Conservation (phyloP, 1,140 invertebrate species). For the Varroa destructor region DNA sequence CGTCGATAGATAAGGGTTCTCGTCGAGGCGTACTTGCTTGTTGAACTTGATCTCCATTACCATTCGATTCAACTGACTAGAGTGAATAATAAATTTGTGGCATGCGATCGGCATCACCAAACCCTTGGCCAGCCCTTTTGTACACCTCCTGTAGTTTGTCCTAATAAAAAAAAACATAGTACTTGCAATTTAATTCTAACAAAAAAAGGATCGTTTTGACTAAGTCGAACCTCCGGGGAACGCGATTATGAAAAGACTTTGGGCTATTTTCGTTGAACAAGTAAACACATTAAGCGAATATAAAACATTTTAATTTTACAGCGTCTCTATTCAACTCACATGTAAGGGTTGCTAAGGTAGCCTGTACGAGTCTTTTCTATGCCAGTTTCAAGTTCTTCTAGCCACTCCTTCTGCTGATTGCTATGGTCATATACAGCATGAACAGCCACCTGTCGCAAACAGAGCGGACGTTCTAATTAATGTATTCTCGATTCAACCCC, state of each 20-base stretch:
- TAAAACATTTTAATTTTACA: too few species aligned
- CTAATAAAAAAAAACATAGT: background rate
- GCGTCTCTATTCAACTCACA: background rate
- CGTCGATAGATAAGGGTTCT: background rate
- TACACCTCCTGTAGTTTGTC: background rate
- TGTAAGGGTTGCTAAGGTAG: background rate
- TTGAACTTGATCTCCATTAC: background rate
- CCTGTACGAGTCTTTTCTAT: background rate
- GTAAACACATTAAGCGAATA: too few species aligned
- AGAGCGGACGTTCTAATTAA: too few species aligned
- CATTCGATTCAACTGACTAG: constrained; percentile 14
- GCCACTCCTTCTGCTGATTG: constrained; percentile 8
- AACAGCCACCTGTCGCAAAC: background rate
- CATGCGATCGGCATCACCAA: constrained; percentile 11
- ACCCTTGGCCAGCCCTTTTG: constrained; percentile 1
- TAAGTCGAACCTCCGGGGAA: too few species aligned
- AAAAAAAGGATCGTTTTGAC: too few species aligned
- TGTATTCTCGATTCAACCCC: too few species aligned
- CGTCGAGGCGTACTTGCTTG: background rate
- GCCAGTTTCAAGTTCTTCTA: background rate
- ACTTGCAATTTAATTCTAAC: too few species aligned
- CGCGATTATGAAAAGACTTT: too few species aligned
- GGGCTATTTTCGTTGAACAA: too few species aligned
- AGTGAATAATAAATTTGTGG: constrained; percentile 16
- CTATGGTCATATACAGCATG: constrained; percentile 2